Conservation (phyloP, 2,888 invertebrate genomes). For the Pristionchus japonicus region DNA sequence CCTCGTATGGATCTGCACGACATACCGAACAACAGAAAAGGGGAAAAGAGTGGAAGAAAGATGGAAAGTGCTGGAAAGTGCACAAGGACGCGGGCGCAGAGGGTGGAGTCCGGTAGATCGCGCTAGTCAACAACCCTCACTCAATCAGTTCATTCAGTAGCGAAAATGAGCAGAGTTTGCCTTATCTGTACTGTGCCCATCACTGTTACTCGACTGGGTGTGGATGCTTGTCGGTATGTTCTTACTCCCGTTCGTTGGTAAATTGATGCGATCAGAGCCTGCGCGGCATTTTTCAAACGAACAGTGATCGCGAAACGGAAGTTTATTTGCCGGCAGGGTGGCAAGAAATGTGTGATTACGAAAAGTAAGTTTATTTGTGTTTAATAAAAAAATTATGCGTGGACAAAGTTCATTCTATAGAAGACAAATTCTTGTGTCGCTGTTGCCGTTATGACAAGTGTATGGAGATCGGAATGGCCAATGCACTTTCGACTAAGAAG, state of each 20-base stretch:
- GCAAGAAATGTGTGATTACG: background rate
- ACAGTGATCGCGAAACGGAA: background rate
- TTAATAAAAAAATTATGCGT: too few species aligned
- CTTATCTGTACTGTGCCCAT: background rate
- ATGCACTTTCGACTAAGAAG: background rate
- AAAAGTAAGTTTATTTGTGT: background rate
- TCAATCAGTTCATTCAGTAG: too few species aligned
- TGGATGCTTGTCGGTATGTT: background rate
- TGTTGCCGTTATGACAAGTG: background rate
- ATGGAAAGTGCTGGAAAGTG: too few species aligned
- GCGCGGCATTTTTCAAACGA: background rate
- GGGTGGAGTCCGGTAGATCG: too few species aligned
- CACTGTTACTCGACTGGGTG: background rate
- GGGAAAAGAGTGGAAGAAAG: too few species aligned
- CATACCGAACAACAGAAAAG: too few species aligned
- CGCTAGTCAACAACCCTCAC: too few species aligned
- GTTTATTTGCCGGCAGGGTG: background rate
- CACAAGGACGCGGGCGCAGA: too few species aligned
- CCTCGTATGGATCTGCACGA: too few species aligned
- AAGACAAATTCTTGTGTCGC: background rate
- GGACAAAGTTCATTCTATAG: too few species aligned
- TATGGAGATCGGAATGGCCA: background rate
- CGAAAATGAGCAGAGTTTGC: too few species aligned
- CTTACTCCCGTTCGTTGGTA: background rate
- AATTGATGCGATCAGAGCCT: background rate